Evolutionary conservation across 2,888 invertebrate genomes (phyloP).

Genomic region (Hydrotaea cyrtoneurina): DNA sequence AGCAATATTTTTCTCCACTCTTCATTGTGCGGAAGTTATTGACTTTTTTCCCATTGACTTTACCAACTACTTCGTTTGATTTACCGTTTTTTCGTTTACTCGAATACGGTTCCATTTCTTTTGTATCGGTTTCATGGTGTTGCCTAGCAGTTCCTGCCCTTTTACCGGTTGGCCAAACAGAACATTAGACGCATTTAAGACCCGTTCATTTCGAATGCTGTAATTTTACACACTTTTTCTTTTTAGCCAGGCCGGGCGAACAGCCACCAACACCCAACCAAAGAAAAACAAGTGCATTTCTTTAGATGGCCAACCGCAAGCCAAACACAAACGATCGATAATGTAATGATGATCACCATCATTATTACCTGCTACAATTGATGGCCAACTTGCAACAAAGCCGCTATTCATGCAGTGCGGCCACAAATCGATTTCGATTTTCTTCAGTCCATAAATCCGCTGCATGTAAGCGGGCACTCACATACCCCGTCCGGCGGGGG

Average conservation of each 20-base stretch:
- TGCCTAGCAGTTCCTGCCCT: slow-evolving; percentile 53
- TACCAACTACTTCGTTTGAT: neutral
- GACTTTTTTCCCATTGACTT: too few species aligned
- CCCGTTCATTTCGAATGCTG: neutral
- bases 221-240: slow-evolving; percentile 36
- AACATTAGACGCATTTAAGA: slow-evolving; percentile 43
- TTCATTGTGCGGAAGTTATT: too few species aligned
- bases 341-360: neutral
- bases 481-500: neutral
- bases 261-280: neutral
- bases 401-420: neutral
- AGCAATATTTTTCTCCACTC: too few species aligned
- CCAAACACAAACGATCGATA: neutral
- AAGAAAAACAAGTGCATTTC: neutral
- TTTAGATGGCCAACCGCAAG: neutral
- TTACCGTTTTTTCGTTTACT: neutral
- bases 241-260: neutral
- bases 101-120: neutral
- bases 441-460: neutral
- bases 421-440: slow-evolving; percentile 7
- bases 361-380: neutral
- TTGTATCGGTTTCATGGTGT: neutral
- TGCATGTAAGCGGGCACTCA: neutral
- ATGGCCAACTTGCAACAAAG: too few species aligned
- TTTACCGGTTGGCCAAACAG: slow-evolving; percentile 52